Evolutionary conservation across 1,140 invertebrate genomes (phyloP).

Genomic region (Piezodorus guildinii): DNA sequence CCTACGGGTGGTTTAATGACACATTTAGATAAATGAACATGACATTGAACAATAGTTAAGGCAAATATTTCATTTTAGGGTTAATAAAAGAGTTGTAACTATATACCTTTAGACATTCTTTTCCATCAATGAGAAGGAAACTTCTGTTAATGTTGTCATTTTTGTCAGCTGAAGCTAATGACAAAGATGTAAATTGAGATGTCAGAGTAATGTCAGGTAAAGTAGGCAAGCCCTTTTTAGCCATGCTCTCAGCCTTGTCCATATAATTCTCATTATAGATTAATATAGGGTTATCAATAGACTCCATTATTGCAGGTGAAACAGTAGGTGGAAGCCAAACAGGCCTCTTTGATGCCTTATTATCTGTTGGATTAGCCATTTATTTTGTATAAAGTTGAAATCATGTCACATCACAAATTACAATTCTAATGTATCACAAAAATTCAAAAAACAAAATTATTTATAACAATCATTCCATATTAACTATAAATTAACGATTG

Average conservation of each 20-base stretch:
- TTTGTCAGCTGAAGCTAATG: slow-evolving; percentile 26
- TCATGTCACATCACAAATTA: too few relatives aligned
- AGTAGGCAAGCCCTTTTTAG: background rate
- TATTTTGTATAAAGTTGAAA: background rate
- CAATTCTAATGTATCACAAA: too few relatives aligned
- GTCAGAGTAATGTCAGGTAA: slow-evolving; percentile 31
- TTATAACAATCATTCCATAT: too few relatives aligned
- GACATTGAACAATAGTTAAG: too few relatives aligned
- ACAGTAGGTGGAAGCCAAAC: slow-evolving; percentile 1
- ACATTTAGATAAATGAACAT: too few relatives aligned
- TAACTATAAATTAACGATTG: too few relatives aligned
- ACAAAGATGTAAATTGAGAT: slow-evolving; percentile 30
- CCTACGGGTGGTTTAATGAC: too few relatives aligned
- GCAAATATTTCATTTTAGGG: too few relatives aligned
- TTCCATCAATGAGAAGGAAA: slow-evolving; percentile 44
- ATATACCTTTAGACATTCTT: slow-evolving; percentile 36
- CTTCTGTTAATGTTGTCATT: slow-evolving; percentile 29
- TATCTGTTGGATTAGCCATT: background rate
- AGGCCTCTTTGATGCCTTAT: background rate
- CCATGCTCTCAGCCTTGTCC: background rate
- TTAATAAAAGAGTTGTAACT: background rate
- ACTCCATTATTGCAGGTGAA: slow-evolving; percentile 30
- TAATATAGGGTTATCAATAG: slow-evolving; percentile 27
- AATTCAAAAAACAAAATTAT: too few relatives aligned
- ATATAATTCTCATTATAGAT: slow-evolving; percentile 17